phyloP scores from a whole-genome alignment of 2,113 vertebrate species.

The Ammodytes dubius region DNA sequence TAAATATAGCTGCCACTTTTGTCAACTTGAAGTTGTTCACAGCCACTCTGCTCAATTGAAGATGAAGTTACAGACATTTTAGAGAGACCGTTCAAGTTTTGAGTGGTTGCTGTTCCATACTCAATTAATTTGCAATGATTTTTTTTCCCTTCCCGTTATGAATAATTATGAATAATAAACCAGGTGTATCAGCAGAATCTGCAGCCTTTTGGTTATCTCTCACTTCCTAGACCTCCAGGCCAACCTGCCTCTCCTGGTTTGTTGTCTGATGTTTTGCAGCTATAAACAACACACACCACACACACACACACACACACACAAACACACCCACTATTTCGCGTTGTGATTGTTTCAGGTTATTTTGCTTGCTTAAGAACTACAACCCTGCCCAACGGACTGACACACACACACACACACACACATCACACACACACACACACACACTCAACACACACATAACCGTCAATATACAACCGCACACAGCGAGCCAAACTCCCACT shows the following conservation, averaged over 20 bases:
- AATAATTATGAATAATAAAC: slow-evolving; percentile 6
- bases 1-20: too few species aligned
- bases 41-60: not conserved
- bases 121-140: not conserved
- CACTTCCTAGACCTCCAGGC: slow-evolving; percentile 15
- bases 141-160: not conserved
- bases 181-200: slow-evolving; percentile 6
- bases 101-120: not conserved
- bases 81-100: not conserved
- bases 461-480: slow-evolving; percentile 18
- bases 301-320: not conserved
- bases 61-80: not conserved
- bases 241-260: slow-evolving; percentile 22
- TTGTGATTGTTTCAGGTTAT: slow-evolving; percentile 27
- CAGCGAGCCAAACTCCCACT: slow-evolving; percentile 54
- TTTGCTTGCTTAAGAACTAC: slow-evolving; percentile 16
- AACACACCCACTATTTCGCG: slow-evolving; percentile 15
- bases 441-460: not conserved
- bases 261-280: slow-evolving; percentile 34
- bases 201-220: slow-evolving; percentile 16
- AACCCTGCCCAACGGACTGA: not conserved
- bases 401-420: not conserved
- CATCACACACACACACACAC: not conserved
- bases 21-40: too few species aligned
- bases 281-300: slow-evolving; percentile 1